These are phyloP conservation scores for Punctoribates punctum DNA, from an alignment of 2,888 invertebrate genomes.

Conservation along the genomic window DNA sequence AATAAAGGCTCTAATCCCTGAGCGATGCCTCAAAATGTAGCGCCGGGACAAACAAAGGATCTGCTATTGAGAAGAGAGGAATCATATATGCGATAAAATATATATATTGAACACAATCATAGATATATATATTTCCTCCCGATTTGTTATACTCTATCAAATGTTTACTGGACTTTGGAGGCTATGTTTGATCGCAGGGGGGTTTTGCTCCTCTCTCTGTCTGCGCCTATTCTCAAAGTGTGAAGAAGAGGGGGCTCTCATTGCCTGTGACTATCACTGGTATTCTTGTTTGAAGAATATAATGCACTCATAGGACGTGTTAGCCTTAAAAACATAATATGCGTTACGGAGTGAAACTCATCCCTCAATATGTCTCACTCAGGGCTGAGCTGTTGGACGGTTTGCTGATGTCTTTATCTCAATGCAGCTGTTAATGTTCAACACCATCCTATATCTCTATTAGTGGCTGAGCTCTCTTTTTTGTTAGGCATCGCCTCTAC, in stretches of 20 bases:
- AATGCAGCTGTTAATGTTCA: constrained; percentile 24
- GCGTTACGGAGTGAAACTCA: constrained; percentile 2
- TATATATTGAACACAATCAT: constrained; percentile 1
- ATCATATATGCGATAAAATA: neutral
- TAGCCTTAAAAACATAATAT: neutral
- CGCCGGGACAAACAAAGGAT: too few species aligned
- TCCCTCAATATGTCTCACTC: constrained; percentile 8
- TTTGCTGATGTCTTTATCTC: constrained; percentile 33
- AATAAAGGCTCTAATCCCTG: too few species aligned
- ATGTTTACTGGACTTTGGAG: constrained; percentile 21
- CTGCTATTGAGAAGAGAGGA: too few species aligned
- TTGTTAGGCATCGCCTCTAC: too few species aligned
- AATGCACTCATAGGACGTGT: neutral
- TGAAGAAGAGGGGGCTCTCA: neutral
- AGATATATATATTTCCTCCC: constrained; percentile 31
- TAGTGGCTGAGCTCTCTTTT: neutral
- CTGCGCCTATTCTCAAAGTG: neutral
- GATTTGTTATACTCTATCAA: constrained; percentile 37
- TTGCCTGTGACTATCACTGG: neutral
- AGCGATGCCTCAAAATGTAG: too few species aligned
- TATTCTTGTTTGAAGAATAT: neutral
- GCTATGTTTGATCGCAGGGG: neutral
- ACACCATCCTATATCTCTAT: constrained; percentile 2
- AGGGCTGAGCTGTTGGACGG: neutral
- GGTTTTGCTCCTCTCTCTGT: neutral